Base-by-base conservation (phyloP, 2,888 invertebrate species). In the Acanthacorydalis orientalis region DNA sequence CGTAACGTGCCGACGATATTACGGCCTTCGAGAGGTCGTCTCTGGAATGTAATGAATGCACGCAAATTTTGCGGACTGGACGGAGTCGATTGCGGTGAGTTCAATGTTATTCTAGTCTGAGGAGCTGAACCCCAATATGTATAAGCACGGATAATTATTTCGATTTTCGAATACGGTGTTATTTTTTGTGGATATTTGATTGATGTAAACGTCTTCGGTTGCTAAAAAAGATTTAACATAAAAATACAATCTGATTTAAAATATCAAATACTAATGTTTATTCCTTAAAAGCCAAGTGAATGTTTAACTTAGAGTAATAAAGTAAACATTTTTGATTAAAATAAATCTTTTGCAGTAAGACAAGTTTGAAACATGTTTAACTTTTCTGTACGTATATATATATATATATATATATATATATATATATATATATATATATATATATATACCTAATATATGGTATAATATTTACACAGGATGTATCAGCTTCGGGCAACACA, bases 91-190 rank as follows among this genome's bases (percentile, higher is more conserved):
- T 85, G 78, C 0, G 92, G 92, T 0, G 91, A 85, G 56, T 74
- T 74, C 0, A 85, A 60, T n/a, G 68, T 67, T 0, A 74, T 72
- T 0, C 75, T 68, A 0, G 78, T 74, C 14, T 76, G 73, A 2
- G 73, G 67, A 0, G 87, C 81, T 2, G 80, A 76, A 12, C 84
- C 85, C 91, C 92, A 92, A 56, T 81, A 81, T 0, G 90, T 88
- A 60, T 80, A 83, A 1, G 90, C 83, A 34, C 84, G 77, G 4
- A 93, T 74, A 1, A 81, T 77, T 15, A 89, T 77, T 48, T 78
- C 77, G 48, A 90, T 62, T 12, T 70, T 65, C 8, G 83, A 79
- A 61, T 83, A 87, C 0, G 91, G 86, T 4, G 73, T 61, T 44
- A 80, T 68, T 42, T 64, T 60, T 10, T 68, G 62, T 50, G 69